Conservation (phyloP, 1,140 invertebrate genomes). For the Caenorhabditis tropicalis region DNA sequence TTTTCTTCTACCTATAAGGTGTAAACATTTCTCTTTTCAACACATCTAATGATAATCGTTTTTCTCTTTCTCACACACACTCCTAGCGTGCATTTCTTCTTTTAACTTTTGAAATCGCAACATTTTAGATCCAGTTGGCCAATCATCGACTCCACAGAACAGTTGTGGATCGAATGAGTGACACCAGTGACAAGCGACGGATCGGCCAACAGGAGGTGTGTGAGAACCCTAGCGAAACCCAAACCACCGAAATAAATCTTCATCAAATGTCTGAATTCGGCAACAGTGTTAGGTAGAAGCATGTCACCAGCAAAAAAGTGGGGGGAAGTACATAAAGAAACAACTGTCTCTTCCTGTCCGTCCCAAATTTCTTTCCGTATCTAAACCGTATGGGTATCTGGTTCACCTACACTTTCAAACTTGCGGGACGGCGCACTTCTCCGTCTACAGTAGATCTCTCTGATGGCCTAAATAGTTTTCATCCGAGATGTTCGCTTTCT, state of each 20-base stretch:
- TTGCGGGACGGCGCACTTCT: background rate
- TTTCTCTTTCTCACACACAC: background rate
- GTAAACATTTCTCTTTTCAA: background rate
- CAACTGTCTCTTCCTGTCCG: background rate
- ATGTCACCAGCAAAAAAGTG: background rate
- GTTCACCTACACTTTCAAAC: background rate
- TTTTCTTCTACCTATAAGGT: background rate
- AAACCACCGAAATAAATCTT: constrained; percentile 39
- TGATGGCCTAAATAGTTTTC: background rate
- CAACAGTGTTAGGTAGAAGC: background rate
- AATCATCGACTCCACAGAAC: constrained; percentile 40
- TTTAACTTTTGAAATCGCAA: background rate
- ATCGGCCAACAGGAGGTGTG: constrained; percentile 35
- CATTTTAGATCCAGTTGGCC: background rate
- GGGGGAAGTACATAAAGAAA: constrained; percentile 6
- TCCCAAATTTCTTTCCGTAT: too few species aligned
- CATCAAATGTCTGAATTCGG: constrained; percentile 38
- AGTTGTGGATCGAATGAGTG: constrained; percentile 39
- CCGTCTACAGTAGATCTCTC: background rate
- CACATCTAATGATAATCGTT: background rate
- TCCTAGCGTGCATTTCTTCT: background rate
- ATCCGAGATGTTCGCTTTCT: background rate
- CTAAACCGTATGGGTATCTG: background rate
- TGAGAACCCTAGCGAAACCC: background rate
- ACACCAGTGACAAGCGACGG: constrained; percentile 32